Evolutionary conservation across 2,797 vertebrate genomes (phyloP).

Genomic region (Aselliscus stoliczkanus): DNA sequence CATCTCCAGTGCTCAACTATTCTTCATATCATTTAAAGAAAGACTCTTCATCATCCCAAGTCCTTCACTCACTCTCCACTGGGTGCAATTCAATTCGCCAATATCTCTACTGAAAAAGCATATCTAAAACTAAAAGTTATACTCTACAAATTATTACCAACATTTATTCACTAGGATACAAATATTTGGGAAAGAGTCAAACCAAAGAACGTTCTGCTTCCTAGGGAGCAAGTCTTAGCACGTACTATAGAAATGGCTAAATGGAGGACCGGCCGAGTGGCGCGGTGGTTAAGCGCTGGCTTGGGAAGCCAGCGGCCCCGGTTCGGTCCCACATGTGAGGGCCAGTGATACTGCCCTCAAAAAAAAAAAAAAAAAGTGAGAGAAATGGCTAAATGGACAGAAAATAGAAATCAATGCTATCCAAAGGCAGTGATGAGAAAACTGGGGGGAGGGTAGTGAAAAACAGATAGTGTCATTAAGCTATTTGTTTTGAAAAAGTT

Average conservation of each 20-base stretch:
- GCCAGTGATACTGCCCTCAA: too few species aligned
- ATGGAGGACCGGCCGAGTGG: too few species aligned
- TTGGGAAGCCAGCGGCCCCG: too few species aligned
- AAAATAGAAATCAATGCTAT: not conserved
- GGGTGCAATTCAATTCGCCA: not conserved
- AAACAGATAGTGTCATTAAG: not conserved
- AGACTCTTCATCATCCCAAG: not conserved
- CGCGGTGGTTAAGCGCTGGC: too few species aligned
- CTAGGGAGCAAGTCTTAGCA: not conserved
- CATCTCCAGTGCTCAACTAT: not conserved
- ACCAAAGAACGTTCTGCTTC: not conserved
- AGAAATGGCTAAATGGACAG: not conserved
- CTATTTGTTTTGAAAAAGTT: constrained; percentile 18
- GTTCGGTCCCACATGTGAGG: too few species aligned
- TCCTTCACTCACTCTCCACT: not conserved
- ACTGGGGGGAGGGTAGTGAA: not conserved
- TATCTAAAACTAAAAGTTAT: constrained; percentile 4
- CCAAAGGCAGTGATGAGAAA: constrained; percentile 12
- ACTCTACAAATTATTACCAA: constrained; percentile 9
- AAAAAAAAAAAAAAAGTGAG: too few species aligned
- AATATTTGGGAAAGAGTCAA: not conserved
- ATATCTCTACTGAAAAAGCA: not conserved
- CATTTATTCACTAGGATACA: not conserved
- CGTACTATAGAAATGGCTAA: not conserved
- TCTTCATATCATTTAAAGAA: not conserved